Evolutionary conservation across 2,113 vertebrate species (phyloP), one percentile per base, ranked within the genome.

Genomic region (Nettapus auritus): DNA sequence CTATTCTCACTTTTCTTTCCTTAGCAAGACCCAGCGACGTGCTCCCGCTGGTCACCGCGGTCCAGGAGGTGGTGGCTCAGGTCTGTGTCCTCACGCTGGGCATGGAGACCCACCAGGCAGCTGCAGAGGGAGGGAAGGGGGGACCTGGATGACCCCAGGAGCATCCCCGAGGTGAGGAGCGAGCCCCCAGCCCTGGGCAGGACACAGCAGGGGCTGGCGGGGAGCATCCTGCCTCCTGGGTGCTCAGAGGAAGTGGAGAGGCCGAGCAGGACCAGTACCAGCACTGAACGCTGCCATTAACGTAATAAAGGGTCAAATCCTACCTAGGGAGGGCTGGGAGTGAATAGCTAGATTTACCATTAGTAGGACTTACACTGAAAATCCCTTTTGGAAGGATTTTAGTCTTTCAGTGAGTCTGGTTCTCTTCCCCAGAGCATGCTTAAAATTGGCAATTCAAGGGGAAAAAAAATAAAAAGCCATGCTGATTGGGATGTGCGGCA

Each of bases 351-450:
- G 55, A 63, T 77, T 88, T 86, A 75, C 86, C 88, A 78, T 94
- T 91, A 93, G 86, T 10, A 38, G 64, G 82, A 81, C 83, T 95
- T 83, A 90, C 74, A 81, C 19, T 86, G 69, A 26, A 94, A 94
- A 91, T 88, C 88, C 79, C 73, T 52, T 90, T 83, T 83, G 79
- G 88, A 74, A 91, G 91, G 94, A 89, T 96, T 95, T 87, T 14
- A 89, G 78, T 82, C 89, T 75, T 82, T 48, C 20, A 80, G 91
- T 0, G 33, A 94, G 85, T 71, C 69, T 74, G 78, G 34, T 38
- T 89, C 33, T 74, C 64, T 29, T 86, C 85, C 88, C 56, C 68
- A 16, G 82, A 83, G 79, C 62, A 12, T 22, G 89, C 78, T 82
- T 53, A 82, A 82, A 92, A 13, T 70, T 23, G 81, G 74, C 64